A percentile compares a stretch with the other conserved stretches of the same genome.
These are phyloP conservation scores for Diachasmimorpha longicaudata DNA, from an alignment of 1,140 invertebrate genomes.

Conservation along the genomic window DNA sequence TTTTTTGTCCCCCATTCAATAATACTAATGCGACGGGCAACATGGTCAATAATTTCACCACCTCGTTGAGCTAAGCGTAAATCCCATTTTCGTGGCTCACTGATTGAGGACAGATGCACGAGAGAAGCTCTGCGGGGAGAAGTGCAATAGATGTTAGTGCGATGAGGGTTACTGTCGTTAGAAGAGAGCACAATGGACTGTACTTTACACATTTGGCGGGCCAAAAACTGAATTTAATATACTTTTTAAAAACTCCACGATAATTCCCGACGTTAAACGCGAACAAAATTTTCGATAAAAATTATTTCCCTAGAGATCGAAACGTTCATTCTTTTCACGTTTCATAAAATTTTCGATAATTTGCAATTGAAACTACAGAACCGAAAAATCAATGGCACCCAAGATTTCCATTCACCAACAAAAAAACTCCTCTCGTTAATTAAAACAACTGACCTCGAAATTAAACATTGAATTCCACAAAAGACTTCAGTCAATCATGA, in stretches of 20 bases:
- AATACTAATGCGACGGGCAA: not conserved
- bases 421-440: too few species aligned
- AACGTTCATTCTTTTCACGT: too few species aligned
- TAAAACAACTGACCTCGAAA: too few species aligned
- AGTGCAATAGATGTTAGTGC: conserved; percentile 39
- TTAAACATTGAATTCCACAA: too few species aligned
- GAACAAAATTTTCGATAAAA: too few species aligned
- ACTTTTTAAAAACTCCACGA: not conserved
- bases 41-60: conserved; percentile 50
- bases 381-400: too few species aligned
- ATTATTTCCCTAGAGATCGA: too few species aligned
- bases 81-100: conserved; percentile 57
- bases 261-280: too few species aligned
- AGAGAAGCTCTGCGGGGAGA: conserved; percentile 40
- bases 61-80: conserved; percentile 36
- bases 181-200: conserved; percentile 53
- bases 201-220: conserved; percentile 50
- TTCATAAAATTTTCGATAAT: too few species aligned
- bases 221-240: conserved; percentile 27
- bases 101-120: conserved; percentile 64
- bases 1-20: conserved; percentile 13
- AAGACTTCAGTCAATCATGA: too few species aligned
- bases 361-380: too few species aligned
- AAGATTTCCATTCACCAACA: too few species aligned
- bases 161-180: conserved; percentile 47